Evolutionary conservation across 2,113 vertebrate species (phyloP), one percentile per base, ranked within the genome.

Genomic region (Dryoscopus gambensis): DNA sequence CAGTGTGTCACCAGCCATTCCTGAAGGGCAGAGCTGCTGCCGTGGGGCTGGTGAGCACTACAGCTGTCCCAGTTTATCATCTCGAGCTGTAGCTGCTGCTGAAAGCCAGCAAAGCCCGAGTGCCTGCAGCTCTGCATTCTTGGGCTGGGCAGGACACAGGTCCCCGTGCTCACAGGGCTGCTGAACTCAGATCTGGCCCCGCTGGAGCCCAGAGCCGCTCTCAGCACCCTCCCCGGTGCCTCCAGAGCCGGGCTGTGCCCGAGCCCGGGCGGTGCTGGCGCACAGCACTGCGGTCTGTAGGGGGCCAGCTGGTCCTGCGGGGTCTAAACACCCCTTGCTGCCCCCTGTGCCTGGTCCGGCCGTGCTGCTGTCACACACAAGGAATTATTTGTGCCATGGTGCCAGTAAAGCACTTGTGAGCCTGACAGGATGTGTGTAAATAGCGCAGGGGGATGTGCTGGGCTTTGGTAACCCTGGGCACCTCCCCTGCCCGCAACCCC

Each of bases 141-240:
- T 15, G n/a, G 10, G 16, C 65, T 15, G 3, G 56, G 52, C 78
- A 21, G 31, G 14, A 4, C 49, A 10, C 24, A 5, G 4, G 5
- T 4, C 7, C 35, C 8, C 0, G 27, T 1, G 44, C 39, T 28
- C 55, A 3, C 10, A 16, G 46, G 28, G 42, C 62, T 6, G 1
- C 2, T 17, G 53, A 28, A 3, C 16, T 47, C 1, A 0, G 31
- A 2, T 11, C 13, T 44, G 37, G 25, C 46, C 55, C 13, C 5
- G 3, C 31, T 9, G 35, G 37, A 67, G 67, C 37, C 40, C 7
- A 4, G 56, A 1, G 7, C 40, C 63, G 4, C 77, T 24, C 17
- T 3, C 33, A 42, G 50, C 57, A 62, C 0, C 71, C 6, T 28
- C 59, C n/a, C 15, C 0, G 0, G 44, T 7, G 49, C 18, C 67